Conservation (phyloP, 2,797 vertebrate species). For the Muscicapa striata region DNA sequence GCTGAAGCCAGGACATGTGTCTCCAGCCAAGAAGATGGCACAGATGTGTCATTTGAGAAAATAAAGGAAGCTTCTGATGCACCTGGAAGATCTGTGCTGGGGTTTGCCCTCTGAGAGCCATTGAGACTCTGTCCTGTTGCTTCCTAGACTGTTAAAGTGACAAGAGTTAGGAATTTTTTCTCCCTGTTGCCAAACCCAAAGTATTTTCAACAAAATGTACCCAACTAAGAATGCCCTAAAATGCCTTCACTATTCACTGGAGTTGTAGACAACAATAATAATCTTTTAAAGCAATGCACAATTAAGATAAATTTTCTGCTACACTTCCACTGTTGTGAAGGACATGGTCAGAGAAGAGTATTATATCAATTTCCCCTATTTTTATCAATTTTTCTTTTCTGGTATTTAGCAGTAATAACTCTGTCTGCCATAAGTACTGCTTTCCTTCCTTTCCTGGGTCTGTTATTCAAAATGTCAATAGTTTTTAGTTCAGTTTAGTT, state of each 20-base stretch:
- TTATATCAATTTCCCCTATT: background rate
- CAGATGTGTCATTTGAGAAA: background rate
- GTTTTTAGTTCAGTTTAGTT: background rate
- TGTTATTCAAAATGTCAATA: background rate
- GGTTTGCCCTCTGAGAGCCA: background rate
- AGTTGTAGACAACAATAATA: background rate
- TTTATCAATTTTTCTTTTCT: background rate
- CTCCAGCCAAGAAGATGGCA: background rate
- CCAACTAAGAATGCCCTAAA: background rate
- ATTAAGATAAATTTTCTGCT: background rate
- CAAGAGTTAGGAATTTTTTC: background rate
- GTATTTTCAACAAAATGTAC: background rate
- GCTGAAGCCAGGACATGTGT: background rate
- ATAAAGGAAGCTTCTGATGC: background rate
- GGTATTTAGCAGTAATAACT: background rate
- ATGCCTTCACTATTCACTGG: background rate
- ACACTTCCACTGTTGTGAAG: background rate
- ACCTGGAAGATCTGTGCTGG: background rate
- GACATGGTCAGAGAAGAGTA: background rate
- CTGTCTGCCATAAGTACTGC: background rate
- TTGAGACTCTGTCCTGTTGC: background rate
- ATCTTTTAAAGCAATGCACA: background rate
- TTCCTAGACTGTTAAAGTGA: background rate
- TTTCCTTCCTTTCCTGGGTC: background rate
- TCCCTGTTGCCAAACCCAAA: background rate